Evolutionary conservation across 2,797 vertebrate genomes (phyloP).

Genomic region (Malacoctenus gilli): DNA sequence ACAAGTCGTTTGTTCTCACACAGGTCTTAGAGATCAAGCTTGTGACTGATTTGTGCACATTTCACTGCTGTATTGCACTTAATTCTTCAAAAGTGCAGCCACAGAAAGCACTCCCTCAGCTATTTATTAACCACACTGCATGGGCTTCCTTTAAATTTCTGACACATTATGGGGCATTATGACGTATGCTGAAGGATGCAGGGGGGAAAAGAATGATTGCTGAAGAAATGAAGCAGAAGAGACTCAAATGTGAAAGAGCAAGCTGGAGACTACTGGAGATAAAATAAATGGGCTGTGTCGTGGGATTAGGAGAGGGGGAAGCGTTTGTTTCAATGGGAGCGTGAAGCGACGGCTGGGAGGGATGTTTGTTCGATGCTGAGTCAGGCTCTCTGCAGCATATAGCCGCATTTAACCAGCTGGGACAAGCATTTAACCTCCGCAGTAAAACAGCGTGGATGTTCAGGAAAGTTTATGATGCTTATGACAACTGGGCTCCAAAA

Average conservation of each 20-base stretch:
- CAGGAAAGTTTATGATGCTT: constrained; percentile 7
- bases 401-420: constrained; percentile 68
- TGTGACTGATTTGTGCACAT: background rate
- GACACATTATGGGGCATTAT: no score
- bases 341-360: constrained; percentile 33
- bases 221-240: background rate
- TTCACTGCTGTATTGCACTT: background rate
- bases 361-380: constrained; percentile 71
- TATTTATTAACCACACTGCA: no score
- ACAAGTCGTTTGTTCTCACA: background rate
- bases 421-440: constrained; percentile 59
- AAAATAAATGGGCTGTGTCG: constrained; percentile 6
- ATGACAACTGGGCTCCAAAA: background rate
- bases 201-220: background rate
- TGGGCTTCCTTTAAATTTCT: no score
- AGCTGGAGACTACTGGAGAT: constrained; percentile 14
- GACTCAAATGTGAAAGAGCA: constrained; percentile 2
- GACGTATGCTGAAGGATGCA: constrained; percentile 30
- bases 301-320: constrained; percentile 1
- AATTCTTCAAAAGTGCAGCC: no score
- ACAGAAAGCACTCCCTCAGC: no score
- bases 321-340: constrained; percentile 20
- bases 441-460: constrained; percentile 33
- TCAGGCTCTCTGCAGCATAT: constrained; percentile 71
- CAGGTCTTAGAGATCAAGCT: background rate